Percentiles rank a stretch among this genome's conserved stretches.
phyloP scores from a whole-genome alignment of 1,140 invertebrate genomes.

The Ridgeia piscesae region DNA sequence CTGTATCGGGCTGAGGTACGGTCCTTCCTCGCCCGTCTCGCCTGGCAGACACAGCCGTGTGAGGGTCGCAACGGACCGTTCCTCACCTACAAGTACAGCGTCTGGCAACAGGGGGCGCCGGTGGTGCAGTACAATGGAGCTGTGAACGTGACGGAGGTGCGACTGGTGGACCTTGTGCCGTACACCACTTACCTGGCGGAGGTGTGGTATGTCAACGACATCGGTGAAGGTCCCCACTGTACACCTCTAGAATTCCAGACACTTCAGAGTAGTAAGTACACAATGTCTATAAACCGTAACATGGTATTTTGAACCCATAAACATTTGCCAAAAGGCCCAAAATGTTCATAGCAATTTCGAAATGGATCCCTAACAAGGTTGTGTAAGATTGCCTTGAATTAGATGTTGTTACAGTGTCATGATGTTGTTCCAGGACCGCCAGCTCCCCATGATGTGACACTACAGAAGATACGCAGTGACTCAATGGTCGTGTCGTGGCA shows the following conservation, averaged over 20 bases:
- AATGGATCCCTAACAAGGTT: neutral
- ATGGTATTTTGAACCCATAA: neutral
- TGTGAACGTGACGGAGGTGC: conserved; percentile 22
- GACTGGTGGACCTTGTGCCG: conserved; percentile 22
- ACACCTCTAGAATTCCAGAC: neutral
- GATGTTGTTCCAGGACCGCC: neutral
- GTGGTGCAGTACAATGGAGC: neutral
- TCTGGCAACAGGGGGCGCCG: neutral
- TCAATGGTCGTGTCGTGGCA: conserved; percentile 10
- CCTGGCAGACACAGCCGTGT: neutral
- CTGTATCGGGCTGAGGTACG: neutral
- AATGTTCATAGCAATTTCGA: neutral
- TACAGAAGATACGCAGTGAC: neutral
- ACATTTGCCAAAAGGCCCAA: neutral
- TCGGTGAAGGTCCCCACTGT: conserved; percentile 14
- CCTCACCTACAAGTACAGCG: conserved; percentile 9
- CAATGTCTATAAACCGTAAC: too few relatives aligned
- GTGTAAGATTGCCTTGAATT: neutral
- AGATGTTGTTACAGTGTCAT: neutral
- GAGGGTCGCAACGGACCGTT: neutral
- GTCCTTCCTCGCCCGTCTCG: neutral
- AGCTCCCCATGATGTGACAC: neutral
- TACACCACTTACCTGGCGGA: conserved; percentile 25
- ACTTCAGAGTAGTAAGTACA: neutral
- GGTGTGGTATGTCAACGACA: conserved; percentile 24